Conservation (phyloP, 2,888 invertebrate genomes). For the Eristalis intricaria region DNA sequence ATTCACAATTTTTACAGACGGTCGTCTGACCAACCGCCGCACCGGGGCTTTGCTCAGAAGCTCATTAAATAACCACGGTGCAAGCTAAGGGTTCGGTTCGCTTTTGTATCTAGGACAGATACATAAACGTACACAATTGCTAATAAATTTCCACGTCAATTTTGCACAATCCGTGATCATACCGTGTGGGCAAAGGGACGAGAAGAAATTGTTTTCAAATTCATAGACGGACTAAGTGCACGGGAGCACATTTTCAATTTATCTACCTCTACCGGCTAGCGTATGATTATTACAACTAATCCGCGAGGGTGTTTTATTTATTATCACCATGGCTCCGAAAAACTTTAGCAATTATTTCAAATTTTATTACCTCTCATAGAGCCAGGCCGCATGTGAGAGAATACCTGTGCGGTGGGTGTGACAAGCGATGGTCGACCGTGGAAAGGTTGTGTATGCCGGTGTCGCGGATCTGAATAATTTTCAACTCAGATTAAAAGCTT, state of each 20-base stretch:
- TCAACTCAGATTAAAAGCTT: slow-evolving; percentile 63
- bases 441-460: not conserved
- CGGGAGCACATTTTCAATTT: slow-evolving; percentile 49
- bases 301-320: slow-evolving; percentile 65
- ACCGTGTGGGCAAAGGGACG: not conserved
- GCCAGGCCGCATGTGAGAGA: not conserved
- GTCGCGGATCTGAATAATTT: slow-evolving; percentile 51
- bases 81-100: slow-evolving; percentile 3
- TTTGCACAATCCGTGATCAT: slow-evolving; percentile 4
- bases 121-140: slow-evolving; percentile 57
- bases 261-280: slow-evolving; percentile 23
- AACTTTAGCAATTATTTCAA: slow-evolving; percentile 68
- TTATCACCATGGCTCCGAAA: slow-evolving; percentile 67
- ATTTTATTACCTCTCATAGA: slow-evolving; percentile 41
- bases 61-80: slow-evolving; percentile 36
- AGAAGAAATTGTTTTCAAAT: slow-evolving; percentile 24
- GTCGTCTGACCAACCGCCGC: not conserved
- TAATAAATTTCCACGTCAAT: slow-evolving; percentile 69
- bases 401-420: not conserved
- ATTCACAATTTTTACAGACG: not conserved
- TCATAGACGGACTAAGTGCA: slow-evolving; percentile 51
- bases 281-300: slow-evolving; percentile 58
- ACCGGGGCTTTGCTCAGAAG: not conserved
- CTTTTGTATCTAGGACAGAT: slow-evolving; percentile 53
- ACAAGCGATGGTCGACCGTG: not conserved